A percentile compares a stretch with the other conserved stretches of the same genome.
Evolutionary conservation across 2,888 invertebrate genomes (phyloP).

Genomic region (Beris chalybata): DNA sequence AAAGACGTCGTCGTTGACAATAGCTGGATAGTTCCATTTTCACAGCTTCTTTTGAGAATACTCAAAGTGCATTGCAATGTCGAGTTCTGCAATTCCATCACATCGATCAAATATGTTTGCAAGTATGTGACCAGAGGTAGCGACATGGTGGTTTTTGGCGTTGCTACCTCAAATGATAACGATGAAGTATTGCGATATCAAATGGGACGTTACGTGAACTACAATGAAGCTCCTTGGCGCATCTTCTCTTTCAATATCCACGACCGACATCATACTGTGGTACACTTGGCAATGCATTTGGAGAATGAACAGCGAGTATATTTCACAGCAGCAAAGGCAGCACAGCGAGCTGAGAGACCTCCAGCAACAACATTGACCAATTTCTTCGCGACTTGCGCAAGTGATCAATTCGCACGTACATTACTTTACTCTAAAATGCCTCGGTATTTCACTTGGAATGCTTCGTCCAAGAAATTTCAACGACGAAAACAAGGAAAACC

Average conservation of each 20-base stretch:
- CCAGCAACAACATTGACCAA: slow-evolving; percentile 40
- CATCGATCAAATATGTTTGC: no score
- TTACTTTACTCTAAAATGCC: slow-evolving; percentile 46
- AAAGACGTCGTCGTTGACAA: no score
- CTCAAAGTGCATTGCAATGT: no score
- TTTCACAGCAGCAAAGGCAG: slow-evolving; percentile 44
- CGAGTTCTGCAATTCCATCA: no score
- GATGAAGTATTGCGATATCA: no score
- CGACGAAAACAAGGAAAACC: no score
- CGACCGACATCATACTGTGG: slow-evolving; percentile 40
- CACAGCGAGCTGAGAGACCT: slow-evolving; percentile 35
- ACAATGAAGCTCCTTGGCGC: no score
- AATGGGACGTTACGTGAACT: no score
- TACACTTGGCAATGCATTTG: slow-evolving; percentile 34
- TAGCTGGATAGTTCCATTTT: slow-evolving; percentile 45
- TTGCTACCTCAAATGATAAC: no score
- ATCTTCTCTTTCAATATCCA: slow-evolving; percentile 41
- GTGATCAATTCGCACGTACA: slow-evolving; percentile 44
- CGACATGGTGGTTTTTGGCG: no score
- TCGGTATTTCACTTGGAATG: slow-evolving; percentile 46
- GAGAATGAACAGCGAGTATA: slow-evolving; percentile 43
- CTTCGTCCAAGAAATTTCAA: slow-evolving; percentile 45
- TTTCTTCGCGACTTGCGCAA: slow-evolving; percentile 48
- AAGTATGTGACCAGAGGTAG: no score
- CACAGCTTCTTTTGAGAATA: slow-evolving; percentile 43